These are phyloP conservation scores for Bimastos eiseni DNA, from an alignment of 2,888 invertebrate genomes.

Conservation along the genomic window DNA sequence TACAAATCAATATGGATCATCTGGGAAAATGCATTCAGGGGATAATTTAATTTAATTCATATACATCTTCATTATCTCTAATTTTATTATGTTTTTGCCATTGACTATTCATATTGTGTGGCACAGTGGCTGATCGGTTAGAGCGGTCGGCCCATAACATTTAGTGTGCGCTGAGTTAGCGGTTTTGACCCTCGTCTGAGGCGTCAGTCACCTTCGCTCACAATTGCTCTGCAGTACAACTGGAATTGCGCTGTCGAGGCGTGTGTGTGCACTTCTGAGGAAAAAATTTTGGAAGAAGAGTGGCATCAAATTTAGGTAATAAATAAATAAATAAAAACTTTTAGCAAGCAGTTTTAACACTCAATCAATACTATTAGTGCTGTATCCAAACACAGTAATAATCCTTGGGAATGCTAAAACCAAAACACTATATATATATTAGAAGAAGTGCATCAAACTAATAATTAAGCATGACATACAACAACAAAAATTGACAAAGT, in stretches of 20 bases:
- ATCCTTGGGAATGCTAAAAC: background rate
- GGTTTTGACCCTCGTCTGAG: no score
- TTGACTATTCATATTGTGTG: background rate
- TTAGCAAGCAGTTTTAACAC: background rate
- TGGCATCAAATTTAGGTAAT: no score
- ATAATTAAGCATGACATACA: background rate
- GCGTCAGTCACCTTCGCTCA: no score
- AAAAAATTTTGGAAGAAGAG: no score
- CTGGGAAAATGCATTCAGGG: background rate
- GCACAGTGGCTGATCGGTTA: no score
- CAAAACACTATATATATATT: background rate
- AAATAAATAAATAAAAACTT: background rate
- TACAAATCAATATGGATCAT: background rate
- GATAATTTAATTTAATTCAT: background rate
- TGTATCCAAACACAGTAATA: background rate
- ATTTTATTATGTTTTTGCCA: background rate
- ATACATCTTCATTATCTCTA: background rate
- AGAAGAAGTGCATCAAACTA: background rate
- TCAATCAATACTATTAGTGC: no score
- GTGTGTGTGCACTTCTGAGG: no score
- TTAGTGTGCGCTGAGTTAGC: no score
- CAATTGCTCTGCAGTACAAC: no score
- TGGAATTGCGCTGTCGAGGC: no score
- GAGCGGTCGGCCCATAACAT: no score
- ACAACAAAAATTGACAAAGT: background rate